Percentiles rank a stretch among this genome's conserved stretches.
Conservation (phyloP, 2,888 invertebrate species). For the Euplexia lucipara region DNA sequence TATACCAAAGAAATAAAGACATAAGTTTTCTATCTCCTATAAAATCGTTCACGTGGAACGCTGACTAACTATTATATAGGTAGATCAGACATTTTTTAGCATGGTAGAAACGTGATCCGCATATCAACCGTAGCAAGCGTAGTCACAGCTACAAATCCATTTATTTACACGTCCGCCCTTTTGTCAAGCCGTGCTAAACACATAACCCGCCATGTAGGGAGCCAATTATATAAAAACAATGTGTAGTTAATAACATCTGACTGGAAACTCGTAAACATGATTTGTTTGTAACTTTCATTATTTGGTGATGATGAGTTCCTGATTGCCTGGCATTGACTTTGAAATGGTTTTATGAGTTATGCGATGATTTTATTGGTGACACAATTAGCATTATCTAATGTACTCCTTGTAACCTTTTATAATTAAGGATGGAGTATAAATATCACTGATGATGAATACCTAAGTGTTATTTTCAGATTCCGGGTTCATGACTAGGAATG, state of each 20-base stretch:
- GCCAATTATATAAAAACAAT: slow-evolving; percentile 73
- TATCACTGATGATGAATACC: not conserved
- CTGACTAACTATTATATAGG: slow-evolving; percentile 17
- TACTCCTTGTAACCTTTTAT: not conserved
- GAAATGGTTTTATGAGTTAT: not conserved
- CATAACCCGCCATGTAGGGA: slow-evolving; percentile 65
- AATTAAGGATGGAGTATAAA: not conserved
- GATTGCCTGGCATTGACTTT: slow-evolving; percentile 43
- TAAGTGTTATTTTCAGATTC: not conserved
- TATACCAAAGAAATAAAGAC: not conserved
- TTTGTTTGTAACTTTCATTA: slow-evolving; percentile 56
- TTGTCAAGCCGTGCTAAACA: slow-evolving; percentile 54
- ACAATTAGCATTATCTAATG: not conserved
- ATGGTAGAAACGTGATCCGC: slow-evolving; percentile 38
- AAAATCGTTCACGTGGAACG: slow-evolving; percentile 15
- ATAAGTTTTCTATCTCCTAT: not conserved
- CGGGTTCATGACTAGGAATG: not conserved
- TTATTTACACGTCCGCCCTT: slow-evolving; percentile 54
- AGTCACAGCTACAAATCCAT: slow-evolving; percentile 32
- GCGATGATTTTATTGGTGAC: not conserved
- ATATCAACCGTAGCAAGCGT: slow-evolving; percentile 28
- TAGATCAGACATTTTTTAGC: slow-evolving; percentile 28
- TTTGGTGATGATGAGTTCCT: slow-evolving; percentile 50
- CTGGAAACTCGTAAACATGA: slow-evolving; percentile 61
- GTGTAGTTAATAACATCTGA: slow-evolving; percentile 61